Evolutionary conservation across 2,888 invertebrate species (phyloP), one percentile per base, ranked within the genome.

Genomic region (Agrochola lota): DNA sequence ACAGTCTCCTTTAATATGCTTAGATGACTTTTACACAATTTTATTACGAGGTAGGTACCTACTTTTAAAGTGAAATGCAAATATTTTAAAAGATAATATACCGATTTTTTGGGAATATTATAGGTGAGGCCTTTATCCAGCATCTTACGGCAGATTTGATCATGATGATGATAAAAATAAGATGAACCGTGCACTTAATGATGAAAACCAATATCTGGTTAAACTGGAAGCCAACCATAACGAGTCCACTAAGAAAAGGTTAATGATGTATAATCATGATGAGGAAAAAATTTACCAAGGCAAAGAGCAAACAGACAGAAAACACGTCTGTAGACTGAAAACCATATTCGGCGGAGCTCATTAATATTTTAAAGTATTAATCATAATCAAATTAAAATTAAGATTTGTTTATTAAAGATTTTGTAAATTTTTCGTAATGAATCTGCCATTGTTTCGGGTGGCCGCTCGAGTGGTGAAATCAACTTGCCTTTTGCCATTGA

Each of bases 391-490:
- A 78, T 71, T 57, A 72, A 84, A 71, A 74, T 67, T 57, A 68
- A 85, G 81, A 81, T 77, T 74, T 74, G 67, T 59, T 68, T 26
- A 26, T 43, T 88, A 78, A 88, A 84, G 75, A 87, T 88, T 91
- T 90, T 89, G 91, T 85, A 91, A 88, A 77, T 87, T 90, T 91
- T 90, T 91, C 90, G 91, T 90, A 92, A 93, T 89, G 90, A 88
- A 88, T 90, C 86, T 83, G 81, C 92, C 86, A 92, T 94, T 94
- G 94, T 94, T 91, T 92, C 91, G 90, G 91, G 89, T 92, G 92
- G 91, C 91, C 91, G 92, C 88, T 87, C 92, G 91, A 91, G 88
- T 93, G 92, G 89, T 90, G 92, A 94, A 93, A 93, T 91, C 89
- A 87, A 89, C 89, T 90, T 91, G 90, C 90, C 90, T 89, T 91